Percentiles rank a stretch among this genome's conserved stretches.
Evolutionary conservation across 1,140 invertebrate species (phyloP).

Genomic region (Drosophila triauraria): DNA sequence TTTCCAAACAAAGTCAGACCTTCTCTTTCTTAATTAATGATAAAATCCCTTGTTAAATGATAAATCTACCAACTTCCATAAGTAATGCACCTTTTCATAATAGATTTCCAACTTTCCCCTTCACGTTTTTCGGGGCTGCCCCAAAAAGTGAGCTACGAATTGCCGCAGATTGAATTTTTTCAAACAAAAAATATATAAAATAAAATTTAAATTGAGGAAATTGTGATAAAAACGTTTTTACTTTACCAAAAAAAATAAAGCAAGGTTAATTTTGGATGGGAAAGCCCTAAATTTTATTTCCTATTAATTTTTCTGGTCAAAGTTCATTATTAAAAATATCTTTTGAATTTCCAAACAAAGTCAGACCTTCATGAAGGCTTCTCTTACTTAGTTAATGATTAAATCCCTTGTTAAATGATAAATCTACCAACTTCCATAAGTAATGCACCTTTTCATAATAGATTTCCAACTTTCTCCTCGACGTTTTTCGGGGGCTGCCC

Average conservation of each 20-base stretch:
- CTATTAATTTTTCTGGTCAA: too few relatives aligned
- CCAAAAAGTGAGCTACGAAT: slow-evolving; percentile 28
- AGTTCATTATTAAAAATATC: background rate
- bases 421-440: background rate
- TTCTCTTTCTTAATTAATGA: too few relatives aligned
- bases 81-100: background rate
- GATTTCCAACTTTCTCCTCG: background rate
- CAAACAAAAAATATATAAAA: too few relatives aligned
- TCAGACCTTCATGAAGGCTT: too few relatives aligned
- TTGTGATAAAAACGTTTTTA: too few relatives aligned
- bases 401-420: too few relatives aligned
- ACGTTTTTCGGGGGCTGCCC: background rate
- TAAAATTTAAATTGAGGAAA: too few relatives aligned
- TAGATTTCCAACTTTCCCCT: background rate
- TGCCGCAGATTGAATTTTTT: slow-evolving; percentile 4
- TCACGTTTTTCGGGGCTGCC: background rate
- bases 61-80: background rate
- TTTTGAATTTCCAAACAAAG: background rate
- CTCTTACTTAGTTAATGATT: too few relatives aligned
- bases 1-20: background rate
- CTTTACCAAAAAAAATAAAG: too few relatives aligned
- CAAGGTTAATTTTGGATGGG: too few relatives aligned
- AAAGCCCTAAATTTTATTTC: too few relatives aligned
- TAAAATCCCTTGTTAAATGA: too few relatives aligned
- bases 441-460: background rate